phyloP scores from a whole-genome alignment of 2,888 invertebrate species.

The Conomelus anceps region DNA sequence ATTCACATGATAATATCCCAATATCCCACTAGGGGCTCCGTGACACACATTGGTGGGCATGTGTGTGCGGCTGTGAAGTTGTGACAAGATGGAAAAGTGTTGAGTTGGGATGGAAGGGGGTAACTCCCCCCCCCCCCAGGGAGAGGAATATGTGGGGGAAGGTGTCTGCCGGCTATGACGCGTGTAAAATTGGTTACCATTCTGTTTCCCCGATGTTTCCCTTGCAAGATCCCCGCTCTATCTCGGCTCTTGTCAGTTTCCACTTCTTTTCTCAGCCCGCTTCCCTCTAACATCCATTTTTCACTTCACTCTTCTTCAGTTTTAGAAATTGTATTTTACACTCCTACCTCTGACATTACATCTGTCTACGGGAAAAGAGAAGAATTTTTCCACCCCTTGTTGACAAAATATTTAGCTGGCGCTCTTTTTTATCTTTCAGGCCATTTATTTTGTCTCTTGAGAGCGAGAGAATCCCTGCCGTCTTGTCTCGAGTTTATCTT shows the following conservation, averaged over 20 bases:
- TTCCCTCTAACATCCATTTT: background rate
- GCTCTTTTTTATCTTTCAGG: background rate
- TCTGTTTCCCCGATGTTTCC: background rate
- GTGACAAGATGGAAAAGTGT: background rate
- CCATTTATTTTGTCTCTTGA: background rate
- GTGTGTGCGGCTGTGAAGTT: no score
- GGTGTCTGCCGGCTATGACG: conserved; percentile 9
- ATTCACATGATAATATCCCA: background rate
- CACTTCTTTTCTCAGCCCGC: background rate
- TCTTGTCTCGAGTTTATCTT: background rate
- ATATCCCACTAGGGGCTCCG: no score
- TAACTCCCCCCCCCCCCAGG: background rate
- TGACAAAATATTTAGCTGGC: background rate
- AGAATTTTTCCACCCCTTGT: background rate
- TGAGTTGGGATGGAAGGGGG: background rate
- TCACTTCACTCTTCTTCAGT: conserved; percentile 7
- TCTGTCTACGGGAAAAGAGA: background rate
- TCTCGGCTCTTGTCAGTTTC: conserved; percentile 8
- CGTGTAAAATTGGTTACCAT: conserved; percentile 12
- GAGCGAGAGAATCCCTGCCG: background rate
- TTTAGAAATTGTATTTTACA: conserved; percentile 7
- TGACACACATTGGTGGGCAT: background rate
- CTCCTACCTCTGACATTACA: background rate
- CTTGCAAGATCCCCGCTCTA: background rate
- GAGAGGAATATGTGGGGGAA: background rate